Base-by-base conservation (phyloP, 2,113 vertebrate species). In the Campylomormyrus numenius region DNA sequence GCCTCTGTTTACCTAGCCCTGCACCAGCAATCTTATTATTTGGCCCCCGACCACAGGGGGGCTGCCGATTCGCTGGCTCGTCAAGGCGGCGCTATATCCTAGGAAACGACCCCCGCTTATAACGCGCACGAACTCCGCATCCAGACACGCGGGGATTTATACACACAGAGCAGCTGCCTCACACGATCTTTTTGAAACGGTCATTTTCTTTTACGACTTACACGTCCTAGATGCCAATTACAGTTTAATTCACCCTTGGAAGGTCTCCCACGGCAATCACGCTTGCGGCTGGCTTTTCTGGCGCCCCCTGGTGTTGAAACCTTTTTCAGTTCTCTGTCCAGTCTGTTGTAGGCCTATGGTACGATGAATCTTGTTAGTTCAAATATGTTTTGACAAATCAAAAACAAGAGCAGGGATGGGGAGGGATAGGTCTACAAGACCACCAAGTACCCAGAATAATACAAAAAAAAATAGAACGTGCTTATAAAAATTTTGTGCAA, bases 61-160 rank as follows among this genome's bases (percentile, higher is more conserved):
- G 17, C 53, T 85, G 89, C 90, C 91, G 91, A 92, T 89, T 90
- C 89, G 93, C 91, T 39, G 90, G 89, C 87, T 85, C 93, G 94
- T 93, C 94, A 95, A 92, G 94, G 92, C 89, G 90, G 90, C 89
- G 70, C 92, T 90, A 93, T 95, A 56, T 70, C 94, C 93, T 92
- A 95, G 94, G 94, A 93, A 95, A 96, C 94, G 3, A 46, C 90
- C 93, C 92, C 27, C 58, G 6, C 77, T 52, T 15, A 49, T 85
- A 21, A 87, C n/a, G 52, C 58, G 31, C 66, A 85, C 9, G 13
- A 39, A 86, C 2, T 19, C 31, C 9, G 15, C 74, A 70, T 85
- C 90, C 8, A 92, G 90, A 89, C 62, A 90, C 80, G 90, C 62
- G 89, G 70, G 10, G 10, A 87, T 48, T 66, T 70, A 15, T 77